A percentile compares a stretch with the other conserved stretches of the same genome.
phyloP scores from a whole-genome alignment of 2,888 invertebrate genomes.

The Prostheceraeus crozeri region DNA sequence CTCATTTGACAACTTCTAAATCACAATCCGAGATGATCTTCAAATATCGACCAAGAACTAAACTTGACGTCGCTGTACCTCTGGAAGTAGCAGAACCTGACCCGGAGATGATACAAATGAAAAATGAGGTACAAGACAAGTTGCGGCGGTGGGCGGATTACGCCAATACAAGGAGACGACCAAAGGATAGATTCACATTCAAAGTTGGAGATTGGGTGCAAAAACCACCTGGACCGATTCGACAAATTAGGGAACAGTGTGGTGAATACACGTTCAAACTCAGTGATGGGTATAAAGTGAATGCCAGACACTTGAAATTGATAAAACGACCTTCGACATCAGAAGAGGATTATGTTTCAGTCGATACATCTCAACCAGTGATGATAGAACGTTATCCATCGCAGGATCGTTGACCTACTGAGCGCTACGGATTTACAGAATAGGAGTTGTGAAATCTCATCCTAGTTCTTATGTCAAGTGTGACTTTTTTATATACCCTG shows the following conservation, averaged over 20 bases:
- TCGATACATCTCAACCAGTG: too few relatives aligned
- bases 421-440: too few relatives aligned
- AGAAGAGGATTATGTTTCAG: slow-evolving; percentile 25
- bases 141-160: slow-evolving; percentile 9
- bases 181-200: slow-evolving; percentile 1
- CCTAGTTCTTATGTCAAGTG: too few relatives aligned
- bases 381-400: too few relatives aligned
- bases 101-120: slow-evolving; percentile 19
- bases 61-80: slow-evolving; percentile 8
- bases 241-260: slow-evolving; percentile 10
- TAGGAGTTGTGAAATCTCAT: too few relatives aligned
- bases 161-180: slow-evolving; percentile 19
- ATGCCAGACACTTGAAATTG: slow-evolving; percentile 26
- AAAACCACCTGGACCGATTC: slow-evolving; percentile 14
- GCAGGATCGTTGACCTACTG: too few relatives aligned
- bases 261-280: slow-evolving; percentile 23
- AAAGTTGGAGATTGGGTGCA: slow-evolving; percentile 11
- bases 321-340: slow-evolving; percentile 24
- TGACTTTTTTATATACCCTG: too few relatives aligned
- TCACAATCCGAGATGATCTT: slow-evolving; percentile 24
- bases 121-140: slow-evolving; percentile 4
- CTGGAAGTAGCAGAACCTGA: slow-evolving; percentile 9
- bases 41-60: slow-evolving; percentile 23
- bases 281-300: slow-evolving; percentile 27
- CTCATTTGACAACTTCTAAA: slow-evolving; percentile 19